These are phyloP conservation scores for Pangasius krempfi DNA, from an alignment of 2,797 vertebrate genomes.

Conservation along the genomic window DNA sequence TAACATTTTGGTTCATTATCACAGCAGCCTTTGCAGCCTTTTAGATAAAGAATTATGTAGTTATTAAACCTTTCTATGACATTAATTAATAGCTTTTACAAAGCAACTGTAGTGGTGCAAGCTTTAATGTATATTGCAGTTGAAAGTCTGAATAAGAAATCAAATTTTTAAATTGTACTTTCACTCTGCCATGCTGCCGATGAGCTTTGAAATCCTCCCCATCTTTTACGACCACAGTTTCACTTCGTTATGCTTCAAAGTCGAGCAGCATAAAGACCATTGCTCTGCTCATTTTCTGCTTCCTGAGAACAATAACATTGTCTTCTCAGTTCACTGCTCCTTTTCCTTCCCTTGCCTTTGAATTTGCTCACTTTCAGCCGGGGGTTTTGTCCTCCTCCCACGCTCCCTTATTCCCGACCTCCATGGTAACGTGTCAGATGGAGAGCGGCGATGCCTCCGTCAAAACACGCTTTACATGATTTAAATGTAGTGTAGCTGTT, in stretches of 20 bases:
- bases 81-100: neutral
- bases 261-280: constrained; percentile 52
- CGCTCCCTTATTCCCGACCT: constrained; percentile 60
- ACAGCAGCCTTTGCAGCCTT: neutral
- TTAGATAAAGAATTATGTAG: neutral
- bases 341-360: constrained; percentile 78
- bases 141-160: neutral
- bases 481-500: neutral
- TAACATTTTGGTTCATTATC: neutral
- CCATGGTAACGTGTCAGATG: constrained; percentile 69
- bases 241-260: constrained; percentile 13
- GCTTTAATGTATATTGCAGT: neutral
- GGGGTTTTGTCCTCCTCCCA: constrained; percentile 62
- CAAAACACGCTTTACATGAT: constrained; percentile 37
- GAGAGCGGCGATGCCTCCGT: constrained; percentile 55
- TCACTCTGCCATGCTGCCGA: neutral
- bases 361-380: constrained; percentile 82
- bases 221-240: neutral
- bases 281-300: constrained; percentile 57
- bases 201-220: constrained; percentile 2
- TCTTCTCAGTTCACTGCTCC: constrained; percentile 76
- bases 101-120: neutral
- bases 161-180: neutral
- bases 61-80: neutral
- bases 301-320: constrained; percentile 70